Percentiles rank a stretch among this genome's conserved stretches.
phyloP scores from a whole-genome alignment of 2,797 vertebrate genomes.

The Pangasius sanitwongsei region DNA sequence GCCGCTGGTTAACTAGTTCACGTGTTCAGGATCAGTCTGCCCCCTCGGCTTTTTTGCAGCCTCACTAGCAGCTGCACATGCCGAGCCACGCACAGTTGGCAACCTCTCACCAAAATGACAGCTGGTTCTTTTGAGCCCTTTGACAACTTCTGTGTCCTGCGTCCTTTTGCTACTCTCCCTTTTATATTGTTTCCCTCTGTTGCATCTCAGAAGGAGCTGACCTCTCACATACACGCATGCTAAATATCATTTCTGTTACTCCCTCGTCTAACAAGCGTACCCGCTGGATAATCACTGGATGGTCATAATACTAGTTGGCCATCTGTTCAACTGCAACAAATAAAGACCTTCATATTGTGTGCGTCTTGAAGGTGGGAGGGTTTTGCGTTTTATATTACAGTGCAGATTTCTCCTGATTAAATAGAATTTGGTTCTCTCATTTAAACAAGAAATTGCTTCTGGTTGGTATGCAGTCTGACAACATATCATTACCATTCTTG shows the following conservation, averaged over 20 bases:
- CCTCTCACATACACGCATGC: background rate
- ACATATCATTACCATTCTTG: background rate
- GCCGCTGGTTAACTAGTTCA: background rate
- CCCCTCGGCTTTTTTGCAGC: constrained; percentile 31
- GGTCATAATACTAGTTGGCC: constrained; percentile 38
- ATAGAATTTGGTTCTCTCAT: background rate
- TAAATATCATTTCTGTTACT: constrained; percentile 21
- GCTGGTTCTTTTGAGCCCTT: constrained; percentile 47
- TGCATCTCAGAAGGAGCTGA: background rate
- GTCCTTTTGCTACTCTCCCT: constrained; percentile 32
- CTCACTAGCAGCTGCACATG: constrained; percentile 47
- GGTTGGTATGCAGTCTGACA: background rate
- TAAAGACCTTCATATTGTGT: constrained; percentile 30
- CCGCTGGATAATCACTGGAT: constrained; percentile 47
- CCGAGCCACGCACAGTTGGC: constrained; percentile 47
- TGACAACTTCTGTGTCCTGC: constrained; percentile 42
- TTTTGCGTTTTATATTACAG: background rate
- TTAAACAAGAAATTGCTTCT: background rate
- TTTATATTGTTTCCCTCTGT: background rate
- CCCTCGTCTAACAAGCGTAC: constrained; percentile 26
- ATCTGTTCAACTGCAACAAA: constrained; percentile 48
- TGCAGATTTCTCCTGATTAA: background rate
- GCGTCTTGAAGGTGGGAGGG: constrained; percentile 2
- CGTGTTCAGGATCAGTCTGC: constrained; percentile 36
- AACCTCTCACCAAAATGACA: constrained; percentile 56